phyloP scores from a whole-genome alignment of 2,888 invertebrate genomes.

The Megastigmus dorsalis region DNA sequence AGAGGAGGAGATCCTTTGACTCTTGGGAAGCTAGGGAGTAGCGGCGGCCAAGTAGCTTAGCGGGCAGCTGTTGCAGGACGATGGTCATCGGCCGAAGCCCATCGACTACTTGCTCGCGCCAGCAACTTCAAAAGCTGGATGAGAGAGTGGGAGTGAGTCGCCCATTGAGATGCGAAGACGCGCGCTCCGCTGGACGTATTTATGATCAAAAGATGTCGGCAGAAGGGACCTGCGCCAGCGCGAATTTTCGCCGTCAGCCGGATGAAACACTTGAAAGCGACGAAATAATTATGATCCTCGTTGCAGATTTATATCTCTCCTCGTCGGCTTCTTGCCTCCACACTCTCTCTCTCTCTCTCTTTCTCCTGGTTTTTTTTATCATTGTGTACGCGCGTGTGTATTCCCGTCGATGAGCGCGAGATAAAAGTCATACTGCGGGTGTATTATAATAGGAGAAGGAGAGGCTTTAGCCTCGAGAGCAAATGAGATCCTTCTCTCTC shows the following conservation, averaged over 20 bases:
- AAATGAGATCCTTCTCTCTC: constrained; percentile 42
- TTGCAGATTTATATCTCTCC: too few species aligned
- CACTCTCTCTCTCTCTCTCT: neutral
- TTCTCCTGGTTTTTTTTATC: neutral
- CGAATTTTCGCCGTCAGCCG: too few species aligned
- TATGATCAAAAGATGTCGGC: constrained; percentile 72
- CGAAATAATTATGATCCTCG: constrained; percentile 56
- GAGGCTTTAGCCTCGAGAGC: neutral
- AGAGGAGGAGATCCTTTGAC: constrained; percentile 51
- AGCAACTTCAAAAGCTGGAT: constrained; percentile 69
- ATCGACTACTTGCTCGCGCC: constrained; percentile 51
- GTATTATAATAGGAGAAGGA: constrained; percentile 6
- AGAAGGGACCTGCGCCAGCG: too few species aligned
- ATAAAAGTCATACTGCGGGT: constrained; percentile 42
- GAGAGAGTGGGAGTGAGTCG: too few species aligned
- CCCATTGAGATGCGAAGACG: constrained; percentile 69
- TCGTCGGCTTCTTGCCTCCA: too few species aligned
- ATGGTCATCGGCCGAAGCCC: constrained; percentile 60
- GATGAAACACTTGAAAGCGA: constrained; percentile 60
- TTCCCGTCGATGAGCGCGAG: constrained; percentile 45
- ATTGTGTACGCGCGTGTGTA: constrained; percentile 3
- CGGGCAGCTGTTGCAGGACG: constrained; percentile 3
- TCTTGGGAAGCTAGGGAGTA: too few species aligned
- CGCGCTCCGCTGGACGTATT: constrained; percentile 62
- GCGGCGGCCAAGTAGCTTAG: too few species aligned